Conservation (phyloP, 92 coral and sea anemone genomes). For the Isaurus tuberculatus region DNA sequence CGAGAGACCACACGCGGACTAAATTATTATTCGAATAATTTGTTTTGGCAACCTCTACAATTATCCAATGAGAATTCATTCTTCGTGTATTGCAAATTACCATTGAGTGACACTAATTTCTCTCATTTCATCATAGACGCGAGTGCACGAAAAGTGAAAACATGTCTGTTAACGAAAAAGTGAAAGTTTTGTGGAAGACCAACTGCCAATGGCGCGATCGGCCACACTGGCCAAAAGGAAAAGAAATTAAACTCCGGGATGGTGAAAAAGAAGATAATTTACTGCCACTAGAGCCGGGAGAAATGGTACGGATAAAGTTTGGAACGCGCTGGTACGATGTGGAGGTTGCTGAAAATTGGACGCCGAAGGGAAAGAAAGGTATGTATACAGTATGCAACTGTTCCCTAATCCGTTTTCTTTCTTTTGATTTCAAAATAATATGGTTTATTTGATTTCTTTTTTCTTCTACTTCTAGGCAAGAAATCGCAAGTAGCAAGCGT, state of each 20-base stretch:
- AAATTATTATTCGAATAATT: too few species aligned
- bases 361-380: conserved; percentile 44
- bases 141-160: background rate
- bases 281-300: conserved; percentile 43
- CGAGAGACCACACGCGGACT: too few species aligned
- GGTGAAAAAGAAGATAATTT: conserved; percentile 21
- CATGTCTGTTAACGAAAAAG: conserved; percentile 58
- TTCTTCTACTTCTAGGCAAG: conserved; percentile 19
- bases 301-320: conserved; percentile 43
- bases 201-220: conserved; percentile 54
- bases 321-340: conserved; percentile 65
- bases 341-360: conserved; percentile 54
- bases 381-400: too few species aligned
- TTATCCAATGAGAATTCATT: too few species aligned
- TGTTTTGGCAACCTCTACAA: too few species aligned
- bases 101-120: too few species aligned
- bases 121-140: background rate
- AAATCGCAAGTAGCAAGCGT: background rate
- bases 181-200: conserved; percentile 67
- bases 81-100: too few species aligned
- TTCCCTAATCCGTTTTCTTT: background rate
- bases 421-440: background rate
- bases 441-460: background rate
- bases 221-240: conserved; percentile 60
- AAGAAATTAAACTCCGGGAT: conserved; percentile 47